Evolutionary conservation across 2,888 invertebrate species (phyloP), one percentile per base, ranked within the genome.

Genomic region (Torymus texanus): DNA sequence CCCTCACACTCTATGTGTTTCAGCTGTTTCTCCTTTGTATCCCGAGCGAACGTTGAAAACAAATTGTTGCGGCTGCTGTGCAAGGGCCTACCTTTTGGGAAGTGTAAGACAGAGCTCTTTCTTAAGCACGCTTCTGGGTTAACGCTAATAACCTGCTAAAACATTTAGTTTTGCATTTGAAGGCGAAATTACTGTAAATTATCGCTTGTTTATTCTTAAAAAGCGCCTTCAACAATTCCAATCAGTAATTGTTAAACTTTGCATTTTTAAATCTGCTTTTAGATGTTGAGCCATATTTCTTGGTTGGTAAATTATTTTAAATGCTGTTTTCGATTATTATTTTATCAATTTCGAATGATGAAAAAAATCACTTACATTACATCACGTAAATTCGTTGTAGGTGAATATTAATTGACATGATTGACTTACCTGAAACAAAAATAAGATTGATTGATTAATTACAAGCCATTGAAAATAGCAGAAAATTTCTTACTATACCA

Each of bases 351-450:
- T 29, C 1, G 29, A 5, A 29, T 29, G 29, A 5, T 29, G 29
- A 3, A 3, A 29, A 29, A 29, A 29, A 29, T 29, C 4, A 29
- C 58, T 29, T 61, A 61, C 61, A 58, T 11, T 58, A 12, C 13
- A 21, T 61, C 10, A n/a, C 58, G 18, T 29, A 29, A 29, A 29
- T 29, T 29, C 29, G 1, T 29, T 29, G 29, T 2, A 5, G 29
- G 29, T 29, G 29, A 29, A 29, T 29, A 29, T 29, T 63, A 50
- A 16, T 41, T 8, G 16, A 14, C 50, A 21, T 24, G 2, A 18
- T 51, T 66, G 21, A 55, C 67, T 67, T 8, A 53, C 53, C 24
- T 67, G 53, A 21, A 53, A 53, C 53, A 67, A 51, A 55, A 53
- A 67, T 55, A 24, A 53, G 12, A 13, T 12, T 21, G 10, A 61